Evolutionary conservation across 1,140 invertebrate genomes (phyloP), one percentile per base, ranked within the genome.

Genomic region (Bombus terrestris): DNA sequence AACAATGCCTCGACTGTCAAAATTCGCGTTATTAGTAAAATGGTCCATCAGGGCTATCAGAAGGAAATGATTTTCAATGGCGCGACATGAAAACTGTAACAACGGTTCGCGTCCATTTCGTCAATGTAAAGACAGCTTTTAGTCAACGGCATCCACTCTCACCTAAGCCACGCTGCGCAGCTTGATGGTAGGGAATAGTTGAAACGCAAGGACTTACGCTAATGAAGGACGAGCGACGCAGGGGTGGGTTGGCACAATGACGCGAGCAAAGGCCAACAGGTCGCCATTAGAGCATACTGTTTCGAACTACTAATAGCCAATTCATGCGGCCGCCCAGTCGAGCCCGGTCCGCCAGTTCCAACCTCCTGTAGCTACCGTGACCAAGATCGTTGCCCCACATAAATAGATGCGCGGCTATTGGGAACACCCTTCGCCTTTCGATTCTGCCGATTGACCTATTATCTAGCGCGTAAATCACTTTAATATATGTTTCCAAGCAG

Each of bases 301-400:
- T 93, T 90, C 87, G 78, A 93, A 93, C 92, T 93, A 92, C 91
- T 93, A 93, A 93, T 93, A 93, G 92, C 92, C 92, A 93, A 93
- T 93, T 93, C 92, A 93, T 92, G 90, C 78, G 84, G 72, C 88
- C 90, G 83, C 85, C 90, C 87, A 88, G 77, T 39, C 81, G 80
- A 86, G 72, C 85, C 76, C 41, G 68, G 85, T 77, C 53, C 69
- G 76, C 66, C 78, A 79, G 83, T 71, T 83, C 64, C 57, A 62
- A 78, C 86, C 74, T 73, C 2, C 32, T 69, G 43, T 39, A 89
- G 77, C 81, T 74, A 76, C 81, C 78, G 43, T 80, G 69, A 64
- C 76, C 80, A 91, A 91, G 90, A 91, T 89, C 77, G 90, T 90
- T 77, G 89, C 64, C 71, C 81, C 62, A 73, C 66, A 87, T 87